Evolutionary conservation across 37 sponge, comb jelly and placozoan species (phyloP).

Genomic region (Oscarella lobularis): DNA sequence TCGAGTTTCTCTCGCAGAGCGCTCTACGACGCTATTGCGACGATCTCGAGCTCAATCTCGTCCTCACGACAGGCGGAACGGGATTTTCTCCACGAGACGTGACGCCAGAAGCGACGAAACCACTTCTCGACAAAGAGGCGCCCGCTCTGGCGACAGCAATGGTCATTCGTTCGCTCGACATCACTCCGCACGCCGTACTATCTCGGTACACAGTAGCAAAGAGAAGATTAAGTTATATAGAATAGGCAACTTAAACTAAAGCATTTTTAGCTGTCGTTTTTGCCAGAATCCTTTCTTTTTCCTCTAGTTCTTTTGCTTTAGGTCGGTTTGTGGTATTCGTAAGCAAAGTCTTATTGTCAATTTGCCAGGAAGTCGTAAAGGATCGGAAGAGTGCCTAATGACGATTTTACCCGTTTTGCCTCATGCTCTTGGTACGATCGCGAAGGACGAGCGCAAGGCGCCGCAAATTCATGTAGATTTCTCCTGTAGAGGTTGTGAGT

Average conservation of each 20-base stretch:
- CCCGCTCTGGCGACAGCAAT: constrained; percentile 72
- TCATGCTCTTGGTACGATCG: constrained; percentile 71
- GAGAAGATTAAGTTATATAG: background rate
- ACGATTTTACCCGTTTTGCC: constrained; percentile 56
- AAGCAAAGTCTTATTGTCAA: constrained; percentile 63
- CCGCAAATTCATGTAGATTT: too few species aligned
- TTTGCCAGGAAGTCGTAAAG: constrained; percentile 91
- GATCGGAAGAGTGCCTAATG: constrained; percentile 66
- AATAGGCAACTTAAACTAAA: too few species aligned
- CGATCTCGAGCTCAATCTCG: constrained; percentile 25
- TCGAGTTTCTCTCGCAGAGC: background rate
- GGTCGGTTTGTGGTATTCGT: constrained; percentile 69
- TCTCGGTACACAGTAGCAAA: constrained; percentile 51
- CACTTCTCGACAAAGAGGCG: constrained; percentile 70
- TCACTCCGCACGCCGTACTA: constrained; percentile 92
- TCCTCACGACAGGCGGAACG: constrained; percentile 96
- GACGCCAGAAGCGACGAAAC: constrained; percentile 87
- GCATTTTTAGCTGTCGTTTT: background rate
- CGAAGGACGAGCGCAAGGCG: too few species aligned
- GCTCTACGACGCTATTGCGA: constrained; percentile 43
- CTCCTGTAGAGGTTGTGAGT: background rate
- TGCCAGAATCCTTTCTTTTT: background rate
- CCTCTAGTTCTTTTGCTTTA: constrained; percentile 7
- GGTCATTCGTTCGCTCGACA: constrained; percentile 51
- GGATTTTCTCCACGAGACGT: constrained; percentile 89